These are phyloP conservation scores for Pimpla rufipes DNA, from an alignment of 2,888 invertebrate species.

Conservation along the genomic window DNA sequence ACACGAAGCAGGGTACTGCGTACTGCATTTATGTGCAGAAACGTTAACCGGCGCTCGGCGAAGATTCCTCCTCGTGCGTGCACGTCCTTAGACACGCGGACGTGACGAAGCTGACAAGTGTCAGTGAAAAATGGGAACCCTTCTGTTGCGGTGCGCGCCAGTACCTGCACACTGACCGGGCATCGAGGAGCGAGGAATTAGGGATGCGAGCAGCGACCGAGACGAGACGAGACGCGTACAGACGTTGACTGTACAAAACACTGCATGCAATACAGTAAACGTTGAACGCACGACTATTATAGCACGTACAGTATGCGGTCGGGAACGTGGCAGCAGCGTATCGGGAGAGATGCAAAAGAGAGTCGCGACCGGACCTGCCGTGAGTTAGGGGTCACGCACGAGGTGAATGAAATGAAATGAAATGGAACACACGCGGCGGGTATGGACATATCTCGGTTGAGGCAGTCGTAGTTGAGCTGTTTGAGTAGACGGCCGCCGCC, in stretches of 20 bases:
- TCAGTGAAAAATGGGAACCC: slow-evolving; percentile 3
- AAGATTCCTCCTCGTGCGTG: slow-evolving; percentile 28
- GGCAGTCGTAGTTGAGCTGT: slow-evolving; percentile 78
- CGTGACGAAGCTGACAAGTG: slow-evolving; percentile 43
- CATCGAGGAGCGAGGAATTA: slow-evolving; percentile 6
- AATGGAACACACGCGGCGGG: slow-evolving; percentile 60
- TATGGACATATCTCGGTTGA: slow-evolving; percentile 61
- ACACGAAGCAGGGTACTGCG: no score
- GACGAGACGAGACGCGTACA: slow-evolving; percentile 57
- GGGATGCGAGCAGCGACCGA: slow-evolving; percentile 47
- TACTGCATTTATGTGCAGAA: background rate
- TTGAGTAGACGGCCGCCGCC: slow-evolving; percentile 28
- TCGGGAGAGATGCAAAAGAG: slow-evolving; percentile 54
- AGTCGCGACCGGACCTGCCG: slow-evolving; percentile 49
- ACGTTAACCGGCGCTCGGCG: background rate
- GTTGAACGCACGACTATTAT: background rate
- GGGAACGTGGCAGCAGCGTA: background rate
- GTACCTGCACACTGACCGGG: background rate
- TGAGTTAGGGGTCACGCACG: slow-evolving; percentile 70
- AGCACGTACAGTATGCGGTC: no score
- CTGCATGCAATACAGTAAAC: background rate
- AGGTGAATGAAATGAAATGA: slow-evolving; percentile 74
- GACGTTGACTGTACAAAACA: slow-evolving; percentile 62
- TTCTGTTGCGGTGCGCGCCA: background rate
- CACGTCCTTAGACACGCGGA: background rate